These are phyloP conservation scores for Rhaphigaster nebulosa DNA, from an alignment of 2,888 invertebrate species.

Conservation along the genomic window DNA sequence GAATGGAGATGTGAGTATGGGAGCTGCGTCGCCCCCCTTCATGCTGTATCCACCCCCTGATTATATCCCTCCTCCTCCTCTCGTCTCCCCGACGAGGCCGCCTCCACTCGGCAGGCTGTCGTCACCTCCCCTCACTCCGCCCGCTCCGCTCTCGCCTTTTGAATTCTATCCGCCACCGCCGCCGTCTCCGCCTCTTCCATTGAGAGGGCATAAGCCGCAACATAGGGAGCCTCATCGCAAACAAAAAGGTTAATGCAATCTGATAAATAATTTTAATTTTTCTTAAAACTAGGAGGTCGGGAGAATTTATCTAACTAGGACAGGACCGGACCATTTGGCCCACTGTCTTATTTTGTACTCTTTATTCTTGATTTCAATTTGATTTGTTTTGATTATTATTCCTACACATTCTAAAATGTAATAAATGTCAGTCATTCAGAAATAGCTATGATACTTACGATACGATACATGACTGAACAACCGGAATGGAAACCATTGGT, in stretches of 20 bases:
- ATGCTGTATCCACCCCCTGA: conserved; percentile 72
- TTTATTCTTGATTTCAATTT: no score
- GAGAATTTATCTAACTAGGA: no score
- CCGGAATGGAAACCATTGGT: no score
- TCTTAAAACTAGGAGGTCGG: no score
- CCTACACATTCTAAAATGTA: no score
- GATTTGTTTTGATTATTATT: no score
- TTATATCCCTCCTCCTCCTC: conserved; percentile 70
- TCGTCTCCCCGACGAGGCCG: conserved; percentile 67
- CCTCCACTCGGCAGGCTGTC: conserved; percentile 69
- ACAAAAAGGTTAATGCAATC: conserved; percentile 66
- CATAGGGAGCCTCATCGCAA: conserved; percentile 69
- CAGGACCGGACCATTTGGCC: no score
- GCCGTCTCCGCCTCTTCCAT: conserved; percentile 70
- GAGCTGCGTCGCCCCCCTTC: conserved; percentile 72
- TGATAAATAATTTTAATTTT: no score
- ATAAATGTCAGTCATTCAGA: no score
- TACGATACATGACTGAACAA: no score
- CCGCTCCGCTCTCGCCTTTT: conserved; percentile 68
- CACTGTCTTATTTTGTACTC: no score
- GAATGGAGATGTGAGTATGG: conserved; percentile 70
- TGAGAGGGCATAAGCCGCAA: conserved; percentile 69
- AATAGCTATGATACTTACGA: no score
- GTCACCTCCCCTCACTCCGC: conserved; percentile 70
- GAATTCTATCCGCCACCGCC: conserved; percentile 65